These are phyloP conservation scores for Chelidonichthys spinosus DNA, from an alignment of 2,797 vertebrate species.

Conservation along the genomic window DNA sequence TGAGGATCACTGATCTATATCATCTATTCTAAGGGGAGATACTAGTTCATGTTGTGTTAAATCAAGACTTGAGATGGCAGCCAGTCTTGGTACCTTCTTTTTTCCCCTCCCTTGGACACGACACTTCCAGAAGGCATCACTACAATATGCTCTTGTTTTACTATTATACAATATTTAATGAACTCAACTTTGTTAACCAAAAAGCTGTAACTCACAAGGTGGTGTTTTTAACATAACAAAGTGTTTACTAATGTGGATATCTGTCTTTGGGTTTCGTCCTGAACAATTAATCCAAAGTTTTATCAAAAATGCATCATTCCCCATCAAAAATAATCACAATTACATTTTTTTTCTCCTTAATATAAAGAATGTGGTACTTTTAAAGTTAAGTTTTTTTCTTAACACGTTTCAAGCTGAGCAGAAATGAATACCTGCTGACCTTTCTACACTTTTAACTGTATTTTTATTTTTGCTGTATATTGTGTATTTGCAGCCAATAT, in stretches of 20 bases:
- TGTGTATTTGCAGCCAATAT: constrained; percentile 29
- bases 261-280: background rate
- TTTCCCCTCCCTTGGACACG: background rate
- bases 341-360: background rate
- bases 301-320: no score
- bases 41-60: constrained; percentile 14
- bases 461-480: constrained; percentile 47
- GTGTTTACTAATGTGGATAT: constrained; percentile 8
- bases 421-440: constrained; percentile 42
- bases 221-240: background rate
- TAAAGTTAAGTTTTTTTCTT: background rate
- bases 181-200: background rate
- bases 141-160: background rate
- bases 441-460: constrained; percentile 51
- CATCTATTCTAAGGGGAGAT: no score
- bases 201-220: no score
- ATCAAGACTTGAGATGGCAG: constrained; percentile 9
- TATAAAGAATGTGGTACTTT: no score
- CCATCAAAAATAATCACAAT: background rate
- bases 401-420: constrained; percentile 42
- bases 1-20: no score
- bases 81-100: constrained; percentile 5
- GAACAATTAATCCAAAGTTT: background rate
- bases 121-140: background rate
- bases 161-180: background rate